Conservation (phyloP, 2,113 vertebrate genomes). For the Calyptomena viridis region DNA sequence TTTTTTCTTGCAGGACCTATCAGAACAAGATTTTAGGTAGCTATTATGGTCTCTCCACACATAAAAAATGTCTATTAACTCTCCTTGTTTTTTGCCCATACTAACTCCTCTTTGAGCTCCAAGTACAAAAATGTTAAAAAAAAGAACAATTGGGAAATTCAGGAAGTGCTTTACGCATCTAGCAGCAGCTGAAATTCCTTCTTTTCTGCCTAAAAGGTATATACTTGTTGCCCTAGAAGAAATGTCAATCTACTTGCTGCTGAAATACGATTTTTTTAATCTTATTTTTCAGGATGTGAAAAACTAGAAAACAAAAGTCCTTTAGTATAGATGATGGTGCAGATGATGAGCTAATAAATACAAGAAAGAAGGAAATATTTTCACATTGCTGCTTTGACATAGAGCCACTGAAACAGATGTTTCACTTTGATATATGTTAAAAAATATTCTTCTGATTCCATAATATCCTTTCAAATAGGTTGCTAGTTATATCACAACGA, state of each 20-base stretch:
- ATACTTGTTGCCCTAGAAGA: neutral
- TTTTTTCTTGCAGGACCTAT: neutral
- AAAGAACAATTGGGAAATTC: neutral
- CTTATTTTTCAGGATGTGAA: neutral
- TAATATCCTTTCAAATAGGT: neutral
- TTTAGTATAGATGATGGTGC: neutral
- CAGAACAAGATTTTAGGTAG: neutral
- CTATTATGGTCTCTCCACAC: neutral
- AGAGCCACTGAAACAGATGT: neutral
- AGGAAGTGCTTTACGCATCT: neutral
- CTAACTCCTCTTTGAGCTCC: neutral
- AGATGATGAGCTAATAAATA: neutral
- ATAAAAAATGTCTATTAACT: neutral
- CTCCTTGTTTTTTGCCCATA: neutral
- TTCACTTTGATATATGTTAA: neutral
- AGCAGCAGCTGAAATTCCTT: neutral
- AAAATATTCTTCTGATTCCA: neutral
- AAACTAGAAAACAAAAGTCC: neutral
- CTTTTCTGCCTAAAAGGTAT: neutral
- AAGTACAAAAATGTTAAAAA: neutral
- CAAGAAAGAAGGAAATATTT: neutral
- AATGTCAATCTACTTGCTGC: neutral
- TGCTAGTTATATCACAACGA: neutral
- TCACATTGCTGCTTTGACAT: neutral
- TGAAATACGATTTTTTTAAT: neutral